Percentiles rank a stretch among this genome's conserved stretches.
phyloP scores from a whole-genome alignment of 2,797 vertebrate genomes.

The Parotocinclus haroldoi region DNA sequence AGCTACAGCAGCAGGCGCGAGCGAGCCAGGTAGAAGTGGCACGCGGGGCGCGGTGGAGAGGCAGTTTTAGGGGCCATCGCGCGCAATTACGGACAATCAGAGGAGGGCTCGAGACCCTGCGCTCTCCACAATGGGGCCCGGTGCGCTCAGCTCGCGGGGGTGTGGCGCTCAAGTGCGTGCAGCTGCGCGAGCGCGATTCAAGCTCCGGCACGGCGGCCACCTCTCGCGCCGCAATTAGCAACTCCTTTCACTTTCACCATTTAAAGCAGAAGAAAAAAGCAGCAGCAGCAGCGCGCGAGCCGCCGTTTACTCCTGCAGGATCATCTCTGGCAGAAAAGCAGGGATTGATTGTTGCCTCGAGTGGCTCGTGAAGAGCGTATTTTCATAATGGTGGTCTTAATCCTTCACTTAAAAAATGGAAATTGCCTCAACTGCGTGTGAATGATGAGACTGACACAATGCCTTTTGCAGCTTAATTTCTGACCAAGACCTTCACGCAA shows the following conservation, averaged over 20 bases:
- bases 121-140: slow-evolving; percentile 89
- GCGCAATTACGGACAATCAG: slow-evolving; percentile 97
- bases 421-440: slow-evolving; percentile 49
- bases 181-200: slow-evolving; percentile 92
- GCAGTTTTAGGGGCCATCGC: slow-evolving; percentile 87
- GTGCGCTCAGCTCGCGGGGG: slow-evolving; percentile 78
- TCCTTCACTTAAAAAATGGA: slow-evolving; percentile 62
- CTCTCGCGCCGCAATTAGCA: slow-evolving; percentile 89
- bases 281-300: slow-evolving; percentile 74
- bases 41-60: slow-evolving; percentile 82
- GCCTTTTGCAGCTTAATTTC: slow-evolving; percentile 13
- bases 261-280: slow-evolving; percentile 70
- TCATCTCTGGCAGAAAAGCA: slow-evolving; percentile 44
- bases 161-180: slow-evolving; percentile 91
- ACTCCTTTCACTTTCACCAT: slow-evolving; percentile 81
- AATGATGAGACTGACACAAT: slow-evolving; percentile 44
- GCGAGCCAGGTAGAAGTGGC: slow-evolving; percentile 89
- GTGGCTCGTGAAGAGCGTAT: slow-evolving; percentile 67
- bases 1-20: slow-evolving; percentile 32
- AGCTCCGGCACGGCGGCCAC: slow-evolving; percentile 80
- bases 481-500: neutral
- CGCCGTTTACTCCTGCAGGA: slow-evolving; percentile 78
- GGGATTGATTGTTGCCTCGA: slow-evolving; percentile 72
- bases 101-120: slow-evolving; percentile 85
- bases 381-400: slow-evolving; percentile 76